Base-by-base conservation (phyloP, 2,888 invertebrate genomes). In the Dryococelus australis region DNA sequence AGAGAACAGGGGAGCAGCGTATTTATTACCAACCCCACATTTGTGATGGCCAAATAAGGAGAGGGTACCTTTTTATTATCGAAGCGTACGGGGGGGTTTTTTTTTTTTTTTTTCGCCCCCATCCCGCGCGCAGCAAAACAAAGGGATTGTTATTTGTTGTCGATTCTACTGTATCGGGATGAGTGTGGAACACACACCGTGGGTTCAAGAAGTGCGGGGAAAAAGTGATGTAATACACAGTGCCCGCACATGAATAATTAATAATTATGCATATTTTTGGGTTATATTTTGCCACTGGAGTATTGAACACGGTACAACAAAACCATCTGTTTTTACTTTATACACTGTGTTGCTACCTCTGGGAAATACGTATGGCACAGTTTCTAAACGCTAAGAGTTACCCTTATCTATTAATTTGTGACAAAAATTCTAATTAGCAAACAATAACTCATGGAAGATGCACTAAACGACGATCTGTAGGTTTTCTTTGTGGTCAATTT, bases 1-100 rank as follows among this genome's bases (percentile, higher is more conserved):
- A 28, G 20, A 5, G 20, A 83, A 83, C 12, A 83, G 43, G 83
- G n/a, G 65, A 65, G 65, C 65, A 24, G 65, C 8, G 6, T 65
- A 65, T 65, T 65, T 65, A 65, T 65, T 65, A 65, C 65, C 65
- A 65, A 65, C 65, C 65, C 65, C 65, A 65, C 65, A 65, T 65
- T 65, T 65, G 65, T 65, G 65, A 65, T 65, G 65, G n/a, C 65
- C 65, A 65, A 65, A 65, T 65, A 65, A 65, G 65, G 65, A 65
- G 65, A 65, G 65, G n/a, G 65, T 65, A 65, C 20, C 65, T 65
- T 65, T 65, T 65, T 65, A 65, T 65, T 65, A 65, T 65, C 65
- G 65, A 65, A 65, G n/a, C 65, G 65, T 65, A n/a, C n/a, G 24
- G 65, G 13, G n/a, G n/a, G n/a, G n/a, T n/a, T n/a, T n/a, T n/a